These are phyloP conservation scores for Tachina grossa DNA, from an alignment of 2,888 invertebrate genomes.

Conservation along the genomic window DNA sequence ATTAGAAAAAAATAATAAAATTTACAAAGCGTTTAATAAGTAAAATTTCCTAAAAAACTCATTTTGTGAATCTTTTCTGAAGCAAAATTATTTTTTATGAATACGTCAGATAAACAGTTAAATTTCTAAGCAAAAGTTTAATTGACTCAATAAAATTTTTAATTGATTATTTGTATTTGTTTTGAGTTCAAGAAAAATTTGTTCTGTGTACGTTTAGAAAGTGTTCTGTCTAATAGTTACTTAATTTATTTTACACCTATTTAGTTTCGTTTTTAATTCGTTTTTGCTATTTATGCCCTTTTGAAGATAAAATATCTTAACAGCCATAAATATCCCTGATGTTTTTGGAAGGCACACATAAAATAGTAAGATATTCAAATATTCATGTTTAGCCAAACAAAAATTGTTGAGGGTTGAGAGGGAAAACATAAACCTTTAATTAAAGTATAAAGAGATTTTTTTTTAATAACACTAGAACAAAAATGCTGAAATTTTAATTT, in stretches of 20 bases:
- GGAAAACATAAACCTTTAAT: constrained; percentile 21
- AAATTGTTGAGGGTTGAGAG: neutral
- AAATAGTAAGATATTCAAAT: neutral
- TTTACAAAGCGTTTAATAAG: too few relatives aligned
- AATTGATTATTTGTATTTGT: too few relatives aligned
- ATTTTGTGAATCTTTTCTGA: too few relatives aligned
- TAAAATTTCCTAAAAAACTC: too few relatives aligned
- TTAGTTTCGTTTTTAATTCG: neutral
- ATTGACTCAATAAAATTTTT: too few relatives aligned
- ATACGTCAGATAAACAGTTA: too few relatives aligned
- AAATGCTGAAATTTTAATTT: neutral
- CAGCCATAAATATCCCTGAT: constrained; percentile 26
- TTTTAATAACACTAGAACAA: neutral
- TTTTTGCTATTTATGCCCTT: constrained; percentile 29
- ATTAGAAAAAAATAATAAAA: too few relatives aligned
- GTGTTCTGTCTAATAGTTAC: neutral
- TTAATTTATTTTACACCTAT: neutral
- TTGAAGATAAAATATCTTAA: constrained; percentile 25
- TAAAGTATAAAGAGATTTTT: neutral
- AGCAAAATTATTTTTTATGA: too few relatives aligned
- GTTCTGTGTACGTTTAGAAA: neutral
- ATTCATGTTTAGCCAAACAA: constrained; percentile 2
- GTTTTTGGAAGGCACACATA: neutral
- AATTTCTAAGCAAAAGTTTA: too few relatives aligned
- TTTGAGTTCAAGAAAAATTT: too few relatives aligned